Evolutionary conservation across 2,113 vertebrate species (phyloP), one percentile per base, ranked within the genome.

Genomic region (Ardeotis arabs): DNA sequence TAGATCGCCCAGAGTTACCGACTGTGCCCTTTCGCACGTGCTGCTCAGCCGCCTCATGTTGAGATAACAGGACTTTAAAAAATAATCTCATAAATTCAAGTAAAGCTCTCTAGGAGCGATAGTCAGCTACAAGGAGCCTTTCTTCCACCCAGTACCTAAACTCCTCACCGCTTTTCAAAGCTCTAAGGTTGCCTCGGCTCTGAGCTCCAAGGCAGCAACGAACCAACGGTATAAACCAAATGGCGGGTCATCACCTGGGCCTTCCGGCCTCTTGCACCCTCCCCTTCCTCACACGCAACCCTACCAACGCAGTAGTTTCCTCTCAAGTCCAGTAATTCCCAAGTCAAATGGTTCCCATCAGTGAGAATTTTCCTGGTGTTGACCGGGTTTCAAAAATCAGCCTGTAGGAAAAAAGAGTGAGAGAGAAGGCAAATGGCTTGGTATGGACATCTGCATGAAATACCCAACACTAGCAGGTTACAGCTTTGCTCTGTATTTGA

Each of bases 201-300:
- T 13, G 49, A 31, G 59, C 73, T 41, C 41, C 59, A 12, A 53
- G 47, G 49, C 63, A 33, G 47, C 16, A n/a, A 14, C 1, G 17
- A 62, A 23, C 17, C 33, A 23, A 8, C 10, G 0, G 6, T 23
- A 23, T 25, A 47, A 31, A 23, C 16, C 37, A 10, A 49, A 19
- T 5, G 1, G 23, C 14, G 33, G 35, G 39, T 24, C 19, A 49
- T 1, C 1, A 10, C 8, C 0, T 16, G 28, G 53, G n/a, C 39
- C 22, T 16, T 24, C 15, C 52, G 4, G 2, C 49, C 37, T 55
- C 39, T 59, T 24, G 7, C 56, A 19, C 31, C 55, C 81, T 50
- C 84, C 25, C 39, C 0, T 27, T 49, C 70, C 39, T 52, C 41
- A 18, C 2, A 0, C 13, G 1, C 53, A 33, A 17, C 44, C 3